These are phyloP conservation scores for Polypedilum pembai DNA, from an alignment of 1,140 invertebrate species.

Conservation along the genomic window DNA sequence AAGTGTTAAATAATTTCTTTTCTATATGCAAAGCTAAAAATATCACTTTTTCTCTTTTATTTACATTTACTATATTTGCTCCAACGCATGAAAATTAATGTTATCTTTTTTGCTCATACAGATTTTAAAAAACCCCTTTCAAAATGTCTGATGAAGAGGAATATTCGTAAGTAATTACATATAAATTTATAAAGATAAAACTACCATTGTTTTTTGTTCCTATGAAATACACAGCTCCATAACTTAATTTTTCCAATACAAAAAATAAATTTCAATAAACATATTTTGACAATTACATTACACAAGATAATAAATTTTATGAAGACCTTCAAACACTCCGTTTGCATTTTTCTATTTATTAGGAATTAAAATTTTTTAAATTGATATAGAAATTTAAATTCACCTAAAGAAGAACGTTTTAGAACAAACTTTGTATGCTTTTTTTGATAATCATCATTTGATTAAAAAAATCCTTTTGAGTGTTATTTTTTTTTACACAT, in stretches of 20 bases:
- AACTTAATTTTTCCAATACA: neutral
- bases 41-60: conserved; percentile 1
- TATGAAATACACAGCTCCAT: conserved; percentile 1
- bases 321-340: neutral
- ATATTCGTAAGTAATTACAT: conserved; percentile 57
- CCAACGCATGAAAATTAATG: neutral
- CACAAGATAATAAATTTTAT: neutral
- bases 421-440: neutral
- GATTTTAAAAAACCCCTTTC: conserved; percentile 49
- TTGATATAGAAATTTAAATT: neutral
- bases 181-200: neutral
- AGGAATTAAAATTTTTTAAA: neutral
- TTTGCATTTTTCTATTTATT: neutral
- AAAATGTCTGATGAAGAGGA: conserved; percentile 67
- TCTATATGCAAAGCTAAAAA: conserved; percentile 20
- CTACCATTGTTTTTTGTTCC: conserved; percentile 7
- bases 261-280: neutral
- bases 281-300: conserved; percentile 1
- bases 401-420: neutral
- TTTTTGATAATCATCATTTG: neutral
- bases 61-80: neutral
- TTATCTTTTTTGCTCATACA: conserved; percentile 32
- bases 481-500: neutral
- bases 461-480: neutral
- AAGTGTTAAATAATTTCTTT: conserved; percentile 21